A percentile compares a stretch with the other conserved stretches of the same genome.
These are phyloP conservation scores for Scylla paramamosain DNA, from an alignment of 1,140 invertebrate species.

Conservation along the genomic window DNA sequence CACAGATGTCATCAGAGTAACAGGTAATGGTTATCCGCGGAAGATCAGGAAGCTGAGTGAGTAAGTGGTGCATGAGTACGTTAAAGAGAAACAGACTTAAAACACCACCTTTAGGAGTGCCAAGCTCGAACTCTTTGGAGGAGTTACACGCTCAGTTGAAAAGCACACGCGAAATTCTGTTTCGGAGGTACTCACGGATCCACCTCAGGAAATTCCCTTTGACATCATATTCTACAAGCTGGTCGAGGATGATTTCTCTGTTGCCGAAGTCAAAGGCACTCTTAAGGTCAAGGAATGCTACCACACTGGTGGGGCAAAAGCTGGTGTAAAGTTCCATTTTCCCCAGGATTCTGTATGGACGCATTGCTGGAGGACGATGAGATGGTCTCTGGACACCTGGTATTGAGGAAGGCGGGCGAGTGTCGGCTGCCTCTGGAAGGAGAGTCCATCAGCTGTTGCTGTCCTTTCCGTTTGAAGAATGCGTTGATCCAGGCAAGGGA, in stretches of 20 bases:
- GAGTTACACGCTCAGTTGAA: conserved; percentile 24
- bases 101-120: conserved; percentile 26
- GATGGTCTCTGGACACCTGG: neutral
- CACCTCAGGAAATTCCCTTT: conserved; percentile 26
- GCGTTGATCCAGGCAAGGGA: neutral
- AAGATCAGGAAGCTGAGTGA: neutral
- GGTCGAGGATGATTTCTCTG: conserved; percentile 41
- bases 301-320: conserved; percentile 34
- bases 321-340: neutral
- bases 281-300: conserved; percentile 45
- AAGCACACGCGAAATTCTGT: neutral
- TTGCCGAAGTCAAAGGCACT: conserved; percentile 26
- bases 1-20: neutral
- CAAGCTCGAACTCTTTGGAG: neutral
- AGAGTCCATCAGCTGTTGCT: conserved; percentile 36
- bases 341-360: neutral
- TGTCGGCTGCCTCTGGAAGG: neutral
- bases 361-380: conserved; percentile 48
- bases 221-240: neutral
- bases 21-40: neutral
- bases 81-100: neutral
- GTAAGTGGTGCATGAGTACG: conserved; percentile 35
- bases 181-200: neutral
- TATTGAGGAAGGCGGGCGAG: neutral
- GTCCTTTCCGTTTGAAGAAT: neutral